Percentiles rank a stretch among this genome's conserved stretches.
phyloP scores from a whole-genome alignment of 2,113 vertebrate species.

The Saccopteryx leptura region DNA sequence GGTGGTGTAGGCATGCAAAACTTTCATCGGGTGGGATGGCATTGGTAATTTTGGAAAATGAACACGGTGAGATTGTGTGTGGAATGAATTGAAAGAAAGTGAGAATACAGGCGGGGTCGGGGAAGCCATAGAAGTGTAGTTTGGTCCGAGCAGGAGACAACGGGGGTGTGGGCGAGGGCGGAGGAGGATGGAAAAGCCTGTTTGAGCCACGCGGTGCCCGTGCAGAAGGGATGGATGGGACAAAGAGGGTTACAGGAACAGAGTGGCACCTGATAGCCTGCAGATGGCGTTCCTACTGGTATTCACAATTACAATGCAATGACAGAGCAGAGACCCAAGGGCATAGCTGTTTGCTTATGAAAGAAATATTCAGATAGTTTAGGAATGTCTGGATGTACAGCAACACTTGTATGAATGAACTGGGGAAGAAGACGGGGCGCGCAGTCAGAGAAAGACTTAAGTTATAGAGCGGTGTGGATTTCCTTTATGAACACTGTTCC shows the following conservation, averaged over 20 bases:
- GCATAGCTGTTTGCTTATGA: neutral
- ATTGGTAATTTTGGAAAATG: neutral
- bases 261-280: neutral
- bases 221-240: neutral
- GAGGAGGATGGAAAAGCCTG: fast-evolving
- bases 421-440: neutral
- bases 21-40: neutral
- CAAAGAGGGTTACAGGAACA: neutral
- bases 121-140: neutral
- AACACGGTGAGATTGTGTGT: neutral
- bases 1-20: neutral
- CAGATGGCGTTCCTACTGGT: neutral
- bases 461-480: neutral
- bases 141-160: neutral
- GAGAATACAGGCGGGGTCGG: neutral
- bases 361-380: neutral
- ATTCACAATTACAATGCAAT: too few species aligned
- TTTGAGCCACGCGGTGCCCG: too few species aligned
- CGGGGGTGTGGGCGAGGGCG: neutral
- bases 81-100: neutral
- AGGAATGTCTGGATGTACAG: neutral
- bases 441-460: neutral
- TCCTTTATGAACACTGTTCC: neutral
- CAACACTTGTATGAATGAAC: neutral
- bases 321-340: neutral